Evolutionary conservation across 1,140 invertebrate species (phyloP).

Genomic region (Drosophila triauraria): DNA sequence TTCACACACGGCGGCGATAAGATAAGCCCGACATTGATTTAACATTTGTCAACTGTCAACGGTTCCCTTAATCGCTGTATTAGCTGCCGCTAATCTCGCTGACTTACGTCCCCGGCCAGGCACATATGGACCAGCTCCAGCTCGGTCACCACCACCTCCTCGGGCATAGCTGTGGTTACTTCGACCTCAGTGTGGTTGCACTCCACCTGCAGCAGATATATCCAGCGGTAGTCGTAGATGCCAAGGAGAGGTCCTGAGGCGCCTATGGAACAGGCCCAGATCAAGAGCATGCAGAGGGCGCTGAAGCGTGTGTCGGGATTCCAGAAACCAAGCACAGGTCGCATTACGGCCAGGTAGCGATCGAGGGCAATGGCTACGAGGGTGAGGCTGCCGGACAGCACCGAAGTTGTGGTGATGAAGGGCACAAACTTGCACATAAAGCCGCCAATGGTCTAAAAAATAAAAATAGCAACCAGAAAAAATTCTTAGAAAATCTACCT

Average conservation of each 20-base stretch:
- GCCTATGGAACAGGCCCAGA: conserved; percentile 83
- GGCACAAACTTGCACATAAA: conserved; percentile 86
- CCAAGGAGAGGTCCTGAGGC: conserved; percentile 60
- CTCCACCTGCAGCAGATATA: conserved; percentile 46
- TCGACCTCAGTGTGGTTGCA: not conserved
- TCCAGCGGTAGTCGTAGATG: conserved; percentile 50
- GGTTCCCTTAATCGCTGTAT: conserved; percentile 5
- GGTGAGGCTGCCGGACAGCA: conserved; percentile 86
- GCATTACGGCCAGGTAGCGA: conserved; percentile 85
- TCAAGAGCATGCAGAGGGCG: conserved; percentile 60
- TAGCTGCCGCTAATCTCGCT: conserved; percentile 21
- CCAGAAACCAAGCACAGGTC: conserved; percentile 83
- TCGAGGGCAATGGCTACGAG: conserved; percentile 87
- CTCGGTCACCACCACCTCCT: conserved; percentile 46
- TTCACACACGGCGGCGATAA: conserved; percentile 47
- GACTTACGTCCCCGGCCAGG: conserved; percentile 56
- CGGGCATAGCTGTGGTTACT: not conserved
- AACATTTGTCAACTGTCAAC: conserved; percentile 13
- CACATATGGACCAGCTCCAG: conserved; percentile 55
- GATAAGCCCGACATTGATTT: conserved; percentile 50
- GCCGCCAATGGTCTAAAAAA: conserved; percentile 81
- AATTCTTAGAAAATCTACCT: not conserved
- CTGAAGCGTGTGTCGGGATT: conserved; percentile 76
- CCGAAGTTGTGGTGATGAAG: conserved; percentile 85
- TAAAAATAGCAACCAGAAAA: not conserved